phyloP scores from a whole-genome alignment of 2,888 invertebrate genomes.

The Elegia similella region DNA sequence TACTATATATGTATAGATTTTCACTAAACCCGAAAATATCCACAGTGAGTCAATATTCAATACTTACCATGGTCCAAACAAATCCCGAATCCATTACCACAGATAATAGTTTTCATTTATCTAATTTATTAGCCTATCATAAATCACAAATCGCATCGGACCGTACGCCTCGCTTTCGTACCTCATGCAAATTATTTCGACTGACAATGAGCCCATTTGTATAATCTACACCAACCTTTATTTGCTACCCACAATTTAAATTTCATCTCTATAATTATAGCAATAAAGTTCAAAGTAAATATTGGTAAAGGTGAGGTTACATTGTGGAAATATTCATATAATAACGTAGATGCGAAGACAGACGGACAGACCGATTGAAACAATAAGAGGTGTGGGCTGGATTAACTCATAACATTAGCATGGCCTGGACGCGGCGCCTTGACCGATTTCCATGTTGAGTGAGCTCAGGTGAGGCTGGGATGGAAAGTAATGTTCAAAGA shows the following conservation, averaged over 20 bases:
- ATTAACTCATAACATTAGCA: conserved; percentile 68
- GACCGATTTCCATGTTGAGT: conserved; percentile 71
- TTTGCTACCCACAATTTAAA: conserved; percentile 16
- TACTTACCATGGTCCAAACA: too few species aligned
- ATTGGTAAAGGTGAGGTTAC: conserved; percentile 28
- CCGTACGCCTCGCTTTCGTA: conserved; percentile 65
- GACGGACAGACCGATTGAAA: conserved; percentile 69
- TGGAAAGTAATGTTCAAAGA: too few species aligned
- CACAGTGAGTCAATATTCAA: too few species aligned
- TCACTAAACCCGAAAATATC: too few species aligned
- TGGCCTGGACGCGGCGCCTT: conserved; percentile 67
- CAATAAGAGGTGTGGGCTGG: conserved; percentile 75
- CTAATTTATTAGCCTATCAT: conserved; percentile 35
- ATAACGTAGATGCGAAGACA: conserved; percentile 60
- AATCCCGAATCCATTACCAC: too few species aligned
- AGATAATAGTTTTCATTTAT: conserved; percentile 33
- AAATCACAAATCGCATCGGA: conserved; percentile 58
- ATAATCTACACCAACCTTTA: conserved; percentile 35
- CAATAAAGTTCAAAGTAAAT: conserved; percentile 28
- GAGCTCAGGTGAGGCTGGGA: too few species aligned
- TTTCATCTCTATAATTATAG: conserved; percentile 20
- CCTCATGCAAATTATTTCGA: conserved; percentile 73
- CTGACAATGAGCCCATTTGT: conserved; percentile 76
- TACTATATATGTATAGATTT: too few species aligned
- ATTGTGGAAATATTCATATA: conserved; percentile 61